These are phyloP conservation scores for Campoplex capitator DNA, from an alignment of 2,888 invertebrate genomes.

Conservation along the genomic window DNA sequence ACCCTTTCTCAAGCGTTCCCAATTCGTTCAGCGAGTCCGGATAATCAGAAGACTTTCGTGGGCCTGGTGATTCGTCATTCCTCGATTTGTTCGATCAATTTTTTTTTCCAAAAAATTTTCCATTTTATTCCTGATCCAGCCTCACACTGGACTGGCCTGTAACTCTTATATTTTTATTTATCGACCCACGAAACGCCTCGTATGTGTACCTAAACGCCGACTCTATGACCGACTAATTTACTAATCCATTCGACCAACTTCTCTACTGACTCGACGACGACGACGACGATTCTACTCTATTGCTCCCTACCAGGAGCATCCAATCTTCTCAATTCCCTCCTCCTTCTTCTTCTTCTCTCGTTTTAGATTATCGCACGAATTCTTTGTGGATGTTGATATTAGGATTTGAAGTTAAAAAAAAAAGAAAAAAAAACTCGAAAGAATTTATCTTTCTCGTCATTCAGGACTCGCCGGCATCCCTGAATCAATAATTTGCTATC, in stretches of 20 bases:
- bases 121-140: not conserved
- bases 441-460: too few species aligned
- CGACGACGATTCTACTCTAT: constrained; percentile 26
- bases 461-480: too few species aligned
- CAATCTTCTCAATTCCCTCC: constrained; percentile 62
- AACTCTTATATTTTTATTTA: constrained; percentile 9
- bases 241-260: constrained; percentile 63
- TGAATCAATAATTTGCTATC: too few species aligned
- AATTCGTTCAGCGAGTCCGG: too few species aligned
- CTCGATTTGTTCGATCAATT: too few species aligned
- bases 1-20: not conserved
- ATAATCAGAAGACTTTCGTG: too few species aligned
- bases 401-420: not conserved
- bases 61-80: too few species aligned
- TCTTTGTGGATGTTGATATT: not conserved
- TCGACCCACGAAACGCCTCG: not conserved
- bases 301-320: constrained; percentile 18
- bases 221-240: constrained; percentile 60
- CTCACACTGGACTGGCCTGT: constrained; percentile 49
- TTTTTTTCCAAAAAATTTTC: too few species aligned
- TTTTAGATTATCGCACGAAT: constrained; percentile 36
- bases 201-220: constrained; percentile 39
- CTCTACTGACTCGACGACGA: constrained; percentile 36
- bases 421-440: not conserved
- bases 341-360: constrained; percentile 12